Conservation (phyloP, 2,797 vertebrate genomes). For the Pempheris klunzingeri region DNA sequence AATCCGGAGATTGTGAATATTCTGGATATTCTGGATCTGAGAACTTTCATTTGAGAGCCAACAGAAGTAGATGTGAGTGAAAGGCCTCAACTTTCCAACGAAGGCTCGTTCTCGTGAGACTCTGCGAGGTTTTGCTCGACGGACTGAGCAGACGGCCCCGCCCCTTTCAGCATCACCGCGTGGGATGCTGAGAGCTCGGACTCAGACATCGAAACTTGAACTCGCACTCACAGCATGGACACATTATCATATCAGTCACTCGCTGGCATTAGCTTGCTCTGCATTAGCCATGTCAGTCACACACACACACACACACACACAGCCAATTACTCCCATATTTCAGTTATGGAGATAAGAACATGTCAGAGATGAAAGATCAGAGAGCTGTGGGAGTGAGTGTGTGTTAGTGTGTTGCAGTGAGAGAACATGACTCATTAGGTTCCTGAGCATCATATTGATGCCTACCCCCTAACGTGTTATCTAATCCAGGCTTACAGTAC, state of each 20-base stretch:
- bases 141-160: background rate
- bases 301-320: constrained; percentile 14
- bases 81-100: background rate
- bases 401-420: constrained; percentile 18
- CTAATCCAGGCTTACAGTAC: constrained; percentile 45
- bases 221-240: background rate
- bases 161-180: background rate
- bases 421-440: constrained; percentile 70
- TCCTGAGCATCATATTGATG: constrained; percentile 52
- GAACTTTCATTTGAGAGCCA: background rate
- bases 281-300: constrained; percentile 16
- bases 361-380: constrained; percentile 54
- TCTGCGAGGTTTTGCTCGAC: constrained; percentile 34
- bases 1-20: too few relatives aligned
- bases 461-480: constrained; percentile 44
- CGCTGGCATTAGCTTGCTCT: background rate
- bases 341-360: constrained; percentile 50
- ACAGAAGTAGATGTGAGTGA: background rate
- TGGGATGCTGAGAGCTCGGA: background rate
- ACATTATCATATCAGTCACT: constrained; percentile 50
- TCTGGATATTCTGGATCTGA: background rate
- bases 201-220: constrained; percentile 28
- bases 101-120: background rate
- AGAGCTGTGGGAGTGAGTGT: constrained; percentile 19
- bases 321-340: constrained; percentile 39